Evolutionary conservation across 2,797 vertebrate species (phyloP), one percentile per base, ranked within the genome.

Genomic region (Myotis findleyi): DNA sequence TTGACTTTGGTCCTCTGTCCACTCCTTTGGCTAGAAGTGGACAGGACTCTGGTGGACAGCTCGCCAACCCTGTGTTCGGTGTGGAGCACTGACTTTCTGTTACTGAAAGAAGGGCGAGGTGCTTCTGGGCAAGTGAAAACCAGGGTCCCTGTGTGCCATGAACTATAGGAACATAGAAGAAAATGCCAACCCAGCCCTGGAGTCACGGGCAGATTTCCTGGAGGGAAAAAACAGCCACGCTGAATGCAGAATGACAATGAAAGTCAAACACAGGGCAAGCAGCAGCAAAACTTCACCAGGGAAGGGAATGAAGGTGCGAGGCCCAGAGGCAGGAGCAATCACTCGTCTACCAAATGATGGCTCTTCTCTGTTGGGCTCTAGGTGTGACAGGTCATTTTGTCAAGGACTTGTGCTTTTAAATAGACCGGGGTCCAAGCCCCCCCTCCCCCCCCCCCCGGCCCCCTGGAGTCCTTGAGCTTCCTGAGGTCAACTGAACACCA

Each of bases 361-460:
- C 53, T 72, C 53, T 92, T 87, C 41, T 69, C 21, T n/a, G 17
- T 17, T 66, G 77, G 49, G 57, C 53, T 75, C 69, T 47, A 38
- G 68, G 49, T 68, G n/a, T 8, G 44, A 62, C 51, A n/a, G 38
- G 41, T 71, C 92, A 80, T 68, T 87, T 84, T 84, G 20, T 36
- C n/a, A 73, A 72, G 5, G 30, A 94, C 23, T 89, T 57, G 23
- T 14, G 44, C 44, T 77, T 85, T 57, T 91, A 38, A 38, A 12
- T 80, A 75, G 53, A 72, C 71, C 82, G 36, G 72, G 21, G 25
- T 30, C 62, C 18, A 6, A 2, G 36, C 0, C 51, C 5, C 9
- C 27, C 4, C 0, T 3, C 10, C 44, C 4, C 0, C 6, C 10
- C 44, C 4, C 0, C 4, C 8, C 44, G 12, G 23, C 4, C 0